Base-by-base conservation (phyloP, 2,113 vertebrate genomes). In the Pithys albifrons region DNA sequence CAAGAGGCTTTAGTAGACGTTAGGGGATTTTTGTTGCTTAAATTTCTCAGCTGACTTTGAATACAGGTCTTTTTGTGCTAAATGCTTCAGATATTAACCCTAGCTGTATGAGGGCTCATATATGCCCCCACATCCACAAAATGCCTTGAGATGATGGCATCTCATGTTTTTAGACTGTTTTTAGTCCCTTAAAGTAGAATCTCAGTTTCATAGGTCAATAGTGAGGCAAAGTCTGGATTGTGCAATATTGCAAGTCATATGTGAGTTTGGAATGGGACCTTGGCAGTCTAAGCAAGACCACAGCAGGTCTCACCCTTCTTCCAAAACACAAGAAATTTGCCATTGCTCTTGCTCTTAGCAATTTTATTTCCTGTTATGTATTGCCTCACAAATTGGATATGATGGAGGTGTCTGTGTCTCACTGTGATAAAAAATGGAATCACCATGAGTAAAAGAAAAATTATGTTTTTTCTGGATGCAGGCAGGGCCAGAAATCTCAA, bases 301-400 rank as follows among this genome's bases (percentile, higher is more conserved):
- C 41, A 85, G 54, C 88, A 96, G 58, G 62, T 95, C 49, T 90
- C 62, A 61, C 79, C 58, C 46, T 79, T 70, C 54, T 85, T 90
- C 62, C 58, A 80, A 90, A 95, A 69, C 18, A 57, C 6, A 65
- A 58, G n/a, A 87, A 88, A 73, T 29, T 82, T 83, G 19, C 23
- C 31, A 33, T 12, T 76, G 31, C 29, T 82, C 23, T 92, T 74
- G 27, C 62, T 87, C 57, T 62, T 80, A 51, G 20, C n/a, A 81
- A 59, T 48, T 74, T 91, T 13, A 20, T 88, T 81, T 86, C 23
- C 37, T 79, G n/a, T 46, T 66, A 49, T 6, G 6, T n/a, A n/a
- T 74, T 0, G 0, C 37, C n/a, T 83, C 48, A 69, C 22, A 87
- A 49, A 81, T 33, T 72, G 41, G 74, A 11, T 52, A 37, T 61